Percentiles rank a stretch among this genome's conserved stretches.
These are phyloP conservation scores for Megaustenia siamemsis DNA, from an alignment of 2,888 invertebrate species.

Conservation along the genomic window DNA sequence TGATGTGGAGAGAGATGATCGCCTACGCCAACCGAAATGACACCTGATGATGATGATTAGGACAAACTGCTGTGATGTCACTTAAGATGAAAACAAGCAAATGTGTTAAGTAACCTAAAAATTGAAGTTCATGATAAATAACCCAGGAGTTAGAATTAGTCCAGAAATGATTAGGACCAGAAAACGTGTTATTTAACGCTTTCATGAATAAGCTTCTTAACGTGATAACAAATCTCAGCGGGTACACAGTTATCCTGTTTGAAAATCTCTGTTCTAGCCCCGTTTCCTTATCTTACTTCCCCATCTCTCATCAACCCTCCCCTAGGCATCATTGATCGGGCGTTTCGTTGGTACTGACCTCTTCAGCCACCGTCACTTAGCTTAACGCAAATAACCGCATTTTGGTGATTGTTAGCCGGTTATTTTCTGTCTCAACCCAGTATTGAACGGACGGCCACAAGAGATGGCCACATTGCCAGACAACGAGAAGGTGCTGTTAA, in stretches of 20 bases:
- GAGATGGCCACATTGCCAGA: conserved; percentile 12
- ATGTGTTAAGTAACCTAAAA: too few species aligned
- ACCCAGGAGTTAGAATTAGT: too few species aligned
- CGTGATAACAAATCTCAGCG: too few species aligned
- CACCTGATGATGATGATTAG: too few species aligned
- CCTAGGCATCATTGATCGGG: conserved; percentile 42
- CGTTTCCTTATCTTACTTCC: conserved; percentile 1
- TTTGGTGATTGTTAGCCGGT: conserved; percentile 45
- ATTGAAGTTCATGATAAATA: too few species aligned
- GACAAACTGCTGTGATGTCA: too few species aligned
- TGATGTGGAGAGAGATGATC: too few species aligned
- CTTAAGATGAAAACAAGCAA: too few species aligned
- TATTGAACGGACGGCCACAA: conserved; percentile 30
- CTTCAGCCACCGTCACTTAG: conserved; percentile 40
- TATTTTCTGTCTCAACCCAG: conserved; percentile 42
- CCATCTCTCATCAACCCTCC: conserved; percentile 1
- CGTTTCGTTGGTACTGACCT: conserved; percentile 34
- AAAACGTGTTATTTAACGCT: not conserved
- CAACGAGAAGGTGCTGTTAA: not conserved
- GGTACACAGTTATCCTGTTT: not conserved
- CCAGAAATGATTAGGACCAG: too few species aligned
- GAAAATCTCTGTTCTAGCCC: not conserved
- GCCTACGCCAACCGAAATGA: too few species aligned
- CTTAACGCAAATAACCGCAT: conserved; percentile 52
- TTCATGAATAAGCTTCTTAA: too few species aligned